Conservation (phyloP, 2,888 invertebrate genomes). For the Salpingus planirostris region DNA sequence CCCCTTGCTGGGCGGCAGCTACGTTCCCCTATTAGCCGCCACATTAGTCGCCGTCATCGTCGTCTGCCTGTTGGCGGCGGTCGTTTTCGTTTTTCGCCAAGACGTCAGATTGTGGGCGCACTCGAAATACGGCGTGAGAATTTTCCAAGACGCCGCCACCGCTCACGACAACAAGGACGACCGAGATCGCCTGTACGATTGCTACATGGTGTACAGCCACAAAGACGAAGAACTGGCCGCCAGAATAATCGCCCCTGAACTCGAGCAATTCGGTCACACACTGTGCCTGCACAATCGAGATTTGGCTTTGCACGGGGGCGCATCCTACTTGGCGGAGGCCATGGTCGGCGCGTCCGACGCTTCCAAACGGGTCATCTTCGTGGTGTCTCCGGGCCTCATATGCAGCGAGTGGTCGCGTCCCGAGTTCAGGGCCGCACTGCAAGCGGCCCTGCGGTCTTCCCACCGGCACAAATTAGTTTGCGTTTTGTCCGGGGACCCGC, state of each 20-base stretch:
- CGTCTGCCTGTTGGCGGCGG: slow-evolving; percentile 57
- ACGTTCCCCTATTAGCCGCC: slow-evolving; percentile 65
- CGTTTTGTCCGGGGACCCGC: slow-evolving; percentile 58
- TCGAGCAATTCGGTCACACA: slow-evolving; percentile 62
- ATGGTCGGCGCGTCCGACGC: slow-evolving; percentile 55
- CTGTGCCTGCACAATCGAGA: slow-evolving; percentile 62
- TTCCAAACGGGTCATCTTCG: slow-evolving; percentile 65
- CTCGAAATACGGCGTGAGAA: slow-evolving; percentile 65
- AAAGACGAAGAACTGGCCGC: slow-evolving; percentile 67
- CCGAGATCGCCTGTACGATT: slow-evolving; percentile 58
- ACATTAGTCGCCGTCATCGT: slow-evolving; percentile 61
- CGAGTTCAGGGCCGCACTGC: slow-evolving; percentile 73
- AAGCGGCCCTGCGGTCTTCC: slow-evolving; percentile 63
- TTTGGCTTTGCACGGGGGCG: slow-evolving; percentile 49
- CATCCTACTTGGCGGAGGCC: slow-evolving; percentile 53
- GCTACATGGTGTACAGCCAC: slow-evolving; percentile 78
- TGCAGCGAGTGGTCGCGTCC: slow-evolving; percentile 75
- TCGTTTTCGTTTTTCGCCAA: slow-evolving; percentile 66
- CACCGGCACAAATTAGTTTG: slow-evolving; percentile 54
- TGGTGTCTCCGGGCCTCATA: slow-evolving; percentile 72
- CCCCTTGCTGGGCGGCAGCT: slow-evolving; percentile 59
- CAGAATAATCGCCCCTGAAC: slow-evolving; percentile 59
- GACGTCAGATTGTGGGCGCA: slow-evolving; percentile 73
- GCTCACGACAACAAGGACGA: slow-evolving; percentile 44
- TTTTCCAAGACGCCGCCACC: slow-evolving; percentile 55